Evolutionary conservation across 2,888 invertebrate species (phyloP).

Genomic region (Andrena haemorrhoa): DNA sequence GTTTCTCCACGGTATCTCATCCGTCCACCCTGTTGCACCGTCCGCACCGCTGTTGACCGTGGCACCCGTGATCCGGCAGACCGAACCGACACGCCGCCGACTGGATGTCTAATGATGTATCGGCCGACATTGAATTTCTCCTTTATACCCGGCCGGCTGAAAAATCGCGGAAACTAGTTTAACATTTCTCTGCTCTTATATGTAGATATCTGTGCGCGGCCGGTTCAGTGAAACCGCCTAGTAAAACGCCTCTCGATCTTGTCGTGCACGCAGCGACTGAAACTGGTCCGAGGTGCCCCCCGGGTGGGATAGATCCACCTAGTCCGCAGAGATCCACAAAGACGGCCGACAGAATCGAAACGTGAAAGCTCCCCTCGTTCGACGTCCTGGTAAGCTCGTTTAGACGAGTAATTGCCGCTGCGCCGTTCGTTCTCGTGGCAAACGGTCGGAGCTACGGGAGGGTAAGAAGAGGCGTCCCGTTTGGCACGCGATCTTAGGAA

Average conservation of each 20-base stretch:
- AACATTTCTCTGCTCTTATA: slow-evolving; percentile 80
- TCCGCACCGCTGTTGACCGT: slow-evolving; percentile 4
- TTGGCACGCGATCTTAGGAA: slow-evolving; percentile 39
- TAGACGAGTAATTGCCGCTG: slow-evolving; percentile 5
- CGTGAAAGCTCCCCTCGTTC: slow-evolving; percentile 51
- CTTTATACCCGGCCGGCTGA: slow-evolving; percentile 82
- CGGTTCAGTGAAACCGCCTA: slow-evolving; percentile 61
- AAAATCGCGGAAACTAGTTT: slow-evolving; percentile 84
- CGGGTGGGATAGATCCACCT: slow-evolving; percentile 31
- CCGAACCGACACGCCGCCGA: slow-evolving; percentile 70
- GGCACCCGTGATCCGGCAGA: slow-evolving; percentile 47
- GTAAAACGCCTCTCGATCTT: slow-evolving; percentile 54
- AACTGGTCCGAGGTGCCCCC: slow-evolving; percentile 36
- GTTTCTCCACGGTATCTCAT: slow-evolving; percentile 55
- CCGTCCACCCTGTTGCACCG: slow-evolving; percentile 25
- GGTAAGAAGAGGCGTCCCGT: background rate
- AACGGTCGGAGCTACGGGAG: background rate
- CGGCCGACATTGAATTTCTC: slow-evolving; percentile 82
- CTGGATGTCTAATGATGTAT: slow-evolving; percentile 80
- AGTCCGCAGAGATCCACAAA: slow-evolving; percentile 18
- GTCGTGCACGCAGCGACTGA: background rate
- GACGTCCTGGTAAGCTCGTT: background rate
- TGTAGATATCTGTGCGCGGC: slow-evolving; percentile 54
- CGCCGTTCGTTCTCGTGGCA: background rate
- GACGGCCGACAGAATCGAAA: background rate